Percentiles rank a stretch among this genome's conserved stretches.
These are phyloP conservation scores for Luperina testacea DNA, from an alignment of 2,888 invertebrate species.

Conservation along the genomic window DNA sequence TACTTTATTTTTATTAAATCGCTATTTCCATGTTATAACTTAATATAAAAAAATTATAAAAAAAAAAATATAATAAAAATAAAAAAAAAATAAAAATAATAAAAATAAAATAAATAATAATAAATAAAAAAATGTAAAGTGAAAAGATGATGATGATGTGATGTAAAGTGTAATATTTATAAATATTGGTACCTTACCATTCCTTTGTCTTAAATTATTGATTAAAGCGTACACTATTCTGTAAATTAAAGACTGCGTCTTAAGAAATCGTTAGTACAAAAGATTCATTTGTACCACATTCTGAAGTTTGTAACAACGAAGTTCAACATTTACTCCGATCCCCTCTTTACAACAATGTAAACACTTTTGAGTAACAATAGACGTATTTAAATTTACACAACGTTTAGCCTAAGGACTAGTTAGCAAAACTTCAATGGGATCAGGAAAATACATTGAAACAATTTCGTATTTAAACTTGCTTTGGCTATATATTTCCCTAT, in stretches of 20 bases:
- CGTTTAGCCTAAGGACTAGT: slow-evolving; percentile 59
- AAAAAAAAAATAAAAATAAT: too few species aligned
- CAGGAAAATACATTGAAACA: slow-evolving; percentile 63
- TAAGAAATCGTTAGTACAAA: slow-evolving; percentile 23
- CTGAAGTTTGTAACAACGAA: slow-evolving; percentile 43
- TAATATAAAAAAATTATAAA: too few species aligned
- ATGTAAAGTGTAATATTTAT: too few species aligned
- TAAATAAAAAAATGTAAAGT: too few species aligned
- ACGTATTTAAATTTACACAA: slow-evolving; percentile 55
- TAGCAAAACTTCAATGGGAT: slow-evolving; percentile 65
- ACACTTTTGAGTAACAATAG: slow-evolving; percentile 60
- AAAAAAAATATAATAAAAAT: too few species aligned
- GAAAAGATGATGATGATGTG: too few species aligned
- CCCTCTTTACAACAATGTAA: slow-evolving; percentile 46
- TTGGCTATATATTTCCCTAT: slow-evolving; percentile 43
- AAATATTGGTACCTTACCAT: not conserved
- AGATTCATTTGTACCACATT: slow-evolving; percentile 38
- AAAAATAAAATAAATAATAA: too few species aligned
- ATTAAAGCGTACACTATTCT: not conserved
- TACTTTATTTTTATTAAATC: not conserved
- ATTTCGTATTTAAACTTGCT: slow-evolving; percentile 47
- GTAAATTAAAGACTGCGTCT: slow-evolving; percentile 4
- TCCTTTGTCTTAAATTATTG: not conserved
- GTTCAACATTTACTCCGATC: slow-evolving; percentile 30
- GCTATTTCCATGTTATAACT: too few species aligned